Base-by-base conservation (phyloP, 2,797 vertebrate genomes). In the Miopithecus talapoin region DNA sequence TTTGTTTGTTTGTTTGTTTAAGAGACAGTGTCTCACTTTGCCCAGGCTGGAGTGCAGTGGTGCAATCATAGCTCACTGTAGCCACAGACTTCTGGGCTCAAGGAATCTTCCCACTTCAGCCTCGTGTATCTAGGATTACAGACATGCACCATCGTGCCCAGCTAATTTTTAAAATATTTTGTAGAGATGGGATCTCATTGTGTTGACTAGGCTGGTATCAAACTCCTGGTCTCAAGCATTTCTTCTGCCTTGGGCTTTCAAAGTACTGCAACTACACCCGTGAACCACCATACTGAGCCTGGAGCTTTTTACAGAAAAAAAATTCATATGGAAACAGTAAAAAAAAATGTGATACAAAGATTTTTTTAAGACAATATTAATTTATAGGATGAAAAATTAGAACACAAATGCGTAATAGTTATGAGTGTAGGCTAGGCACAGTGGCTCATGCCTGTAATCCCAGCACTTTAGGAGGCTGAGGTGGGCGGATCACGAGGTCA, bases 301-400 rank as follows among this genome's bases (percentile, higher is more conserved):
- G 33, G n/a, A 89, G 8, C 21, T 88, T 85, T 96, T 81, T 39
- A 85, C 28, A 76, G 41, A 59, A 75, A 96, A 96, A 92, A 80
- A n/a, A 36, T 87, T 41, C 4, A 36, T 68, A 48, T 68, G n/a
- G 16, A 11, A 95, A 85, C 12, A 85, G 48, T 30, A 28, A 96
- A 89, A 96, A 89, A 94, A 59, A 64, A 92, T 80, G 21, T 43
- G 76, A 90, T 68, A 50, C 9, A 55, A 55, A 55, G 53, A 94
- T 11, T 30, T 75, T 53, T 89, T 78, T 48, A 48, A 50, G 50
- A 94, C 70, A 75, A 70, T 83, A 81, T 89, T 95, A 78, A 75
- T 89, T 96, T 79, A 43, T 43, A 33, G 19, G 12, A 84, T 74
- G 14, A 94, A 97, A 92, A 83, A 89, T 61, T 86, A 39, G 46